Conservation (phyloP, 2,888 invertebrate genomes). For the Ennomos fuscantarius region DNA sequence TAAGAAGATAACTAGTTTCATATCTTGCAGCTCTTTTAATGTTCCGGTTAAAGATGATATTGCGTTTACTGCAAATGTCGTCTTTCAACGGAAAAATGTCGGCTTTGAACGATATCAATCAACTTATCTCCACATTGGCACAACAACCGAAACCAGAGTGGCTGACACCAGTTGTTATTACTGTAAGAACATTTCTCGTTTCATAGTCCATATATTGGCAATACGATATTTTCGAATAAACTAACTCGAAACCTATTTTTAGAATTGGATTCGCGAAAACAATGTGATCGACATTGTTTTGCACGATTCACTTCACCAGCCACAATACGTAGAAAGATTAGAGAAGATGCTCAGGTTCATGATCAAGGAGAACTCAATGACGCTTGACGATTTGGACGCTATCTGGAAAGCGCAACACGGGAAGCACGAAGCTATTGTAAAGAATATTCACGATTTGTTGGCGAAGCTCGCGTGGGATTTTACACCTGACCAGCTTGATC, state of each 20-base stretch:
- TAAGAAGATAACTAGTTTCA: background rate
- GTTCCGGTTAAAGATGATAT: constrained; percentile 98
- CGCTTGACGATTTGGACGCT: constrained; percentile 95
- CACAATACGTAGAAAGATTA: constrained; percentile 98
- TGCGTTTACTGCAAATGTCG: constrained; percentile 96
- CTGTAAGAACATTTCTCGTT: constrained; percentile 85
- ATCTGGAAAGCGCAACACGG: constrained; percentile 99
- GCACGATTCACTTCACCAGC: constrained; percentile 98
- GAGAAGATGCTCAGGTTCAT: constrained; percentile 99
- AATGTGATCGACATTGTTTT: constrained; percentile 97
- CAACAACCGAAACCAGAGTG: constrained; percentile 97
- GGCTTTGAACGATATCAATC: constrained; percentile 98
- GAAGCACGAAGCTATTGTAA: constrained; percentile 99
- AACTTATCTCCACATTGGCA: constrained; percentile 95
- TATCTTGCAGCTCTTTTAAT: constrained; percentile 90
- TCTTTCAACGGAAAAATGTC: constrained; percentile 99
- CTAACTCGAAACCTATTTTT: constrained; percentile 45
- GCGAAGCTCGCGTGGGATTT: constrained; percentile 99
- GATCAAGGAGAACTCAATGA: constrained; percentile 96
- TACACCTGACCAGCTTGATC: constrained; percentile 98
- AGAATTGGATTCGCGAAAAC: constrained; percentile 98
- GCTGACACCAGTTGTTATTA: constrained; percentile 97
- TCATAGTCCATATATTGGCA: background rate
- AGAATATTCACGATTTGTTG: constrained; percentile 97
- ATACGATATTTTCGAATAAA: background rate